Percentiles rank a stretch among this genome's conserved stretches.
Evolutionary conservation across 1,140 invertebrate species (phyloP).

Genomic region (Thalassaphorura encarpata): DNA sequence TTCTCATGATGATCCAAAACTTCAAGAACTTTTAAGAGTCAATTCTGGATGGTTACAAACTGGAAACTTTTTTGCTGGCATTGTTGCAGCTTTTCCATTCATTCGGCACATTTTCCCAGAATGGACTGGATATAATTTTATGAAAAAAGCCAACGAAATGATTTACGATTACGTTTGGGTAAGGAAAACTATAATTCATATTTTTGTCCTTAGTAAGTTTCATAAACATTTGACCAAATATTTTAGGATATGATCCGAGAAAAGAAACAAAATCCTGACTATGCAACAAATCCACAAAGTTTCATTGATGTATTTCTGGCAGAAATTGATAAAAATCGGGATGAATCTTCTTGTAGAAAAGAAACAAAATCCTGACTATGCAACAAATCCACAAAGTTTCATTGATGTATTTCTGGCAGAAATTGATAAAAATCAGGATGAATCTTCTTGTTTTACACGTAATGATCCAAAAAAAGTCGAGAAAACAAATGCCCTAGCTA

Average conservation of each 20-base stretch:
- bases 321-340: neutral
- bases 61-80: conserved; percentile 3
- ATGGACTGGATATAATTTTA: conserved; percentile 8
- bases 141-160: neutral
- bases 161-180: neutral
- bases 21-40: conserved; percentile 6
- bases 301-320: neutral
- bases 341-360: conserved; percentile 38
- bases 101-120: conserved; percentile 1
- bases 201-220: neutral
- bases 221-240: neutral
- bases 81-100: conserved; percentile 12
- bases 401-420: neutral
- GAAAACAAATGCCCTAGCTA: too few species aligned
- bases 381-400: neutral
- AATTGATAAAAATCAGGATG: neutral
- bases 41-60: conserved; percentile 1
- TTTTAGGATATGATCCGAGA: too few species aligned
- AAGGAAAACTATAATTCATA: neutral
- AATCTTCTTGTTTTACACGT: neutral
- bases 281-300: conserved; percentile 66
- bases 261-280: too few species aligned
- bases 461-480: too few species aligned
- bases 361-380: conserved; percentile 1
- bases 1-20: conserved; percentile 34